phyloP scores from a whole-genome alignment of 2,797 vertebrate species.

The Hozukius guyotensis region DNA sequence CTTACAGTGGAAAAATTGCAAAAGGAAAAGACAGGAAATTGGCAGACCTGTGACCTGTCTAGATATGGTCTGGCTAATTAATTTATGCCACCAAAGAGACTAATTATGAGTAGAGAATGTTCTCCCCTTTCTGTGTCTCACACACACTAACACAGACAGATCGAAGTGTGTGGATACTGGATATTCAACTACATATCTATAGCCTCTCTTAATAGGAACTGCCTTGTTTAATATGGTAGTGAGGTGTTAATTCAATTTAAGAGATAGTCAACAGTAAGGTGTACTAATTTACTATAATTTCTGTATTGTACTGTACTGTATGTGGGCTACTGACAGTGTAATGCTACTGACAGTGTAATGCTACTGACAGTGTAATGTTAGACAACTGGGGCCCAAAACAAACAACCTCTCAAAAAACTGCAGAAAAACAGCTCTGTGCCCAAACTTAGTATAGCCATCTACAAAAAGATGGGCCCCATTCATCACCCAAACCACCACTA shows the following conservation, averaged over 20 bases:
- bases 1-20: conserved; percentile 37
- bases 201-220: neutral
- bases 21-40: conserved; percentile 26
- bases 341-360: neutral
- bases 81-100: conserved; percentile 39
- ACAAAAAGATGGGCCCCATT: conserved; percentile 61
- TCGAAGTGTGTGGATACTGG: neutral
- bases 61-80: conserved; percentile 52
- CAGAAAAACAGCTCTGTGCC: conserved; percentile 38
- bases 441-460: conserved; percentile 50
- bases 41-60: conserved; percentile 24
- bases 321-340: neutral
- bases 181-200: neutral
- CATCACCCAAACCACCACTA: conserved; percentile 51
- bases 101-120: conserved; percentile 28
- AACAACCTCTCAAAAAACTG: conserved; percentile 23
- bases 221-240: neutral
- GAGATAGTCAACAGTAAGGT: neutral
- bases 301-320: neutral
- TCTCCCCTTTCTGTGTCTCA: conserved; percentile 14
- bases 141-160: neutral
- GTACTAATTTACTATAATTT: neutral
- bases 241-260: conserved; percentile 29
- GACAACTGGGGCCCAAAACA: neutral
- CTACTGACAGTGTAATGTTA: neutral